These are phyloP conservation scores for Grapholita molesta DNA, from an alignment of 1,140 invertebrate species.

Conservation along the genomic window DNA sequence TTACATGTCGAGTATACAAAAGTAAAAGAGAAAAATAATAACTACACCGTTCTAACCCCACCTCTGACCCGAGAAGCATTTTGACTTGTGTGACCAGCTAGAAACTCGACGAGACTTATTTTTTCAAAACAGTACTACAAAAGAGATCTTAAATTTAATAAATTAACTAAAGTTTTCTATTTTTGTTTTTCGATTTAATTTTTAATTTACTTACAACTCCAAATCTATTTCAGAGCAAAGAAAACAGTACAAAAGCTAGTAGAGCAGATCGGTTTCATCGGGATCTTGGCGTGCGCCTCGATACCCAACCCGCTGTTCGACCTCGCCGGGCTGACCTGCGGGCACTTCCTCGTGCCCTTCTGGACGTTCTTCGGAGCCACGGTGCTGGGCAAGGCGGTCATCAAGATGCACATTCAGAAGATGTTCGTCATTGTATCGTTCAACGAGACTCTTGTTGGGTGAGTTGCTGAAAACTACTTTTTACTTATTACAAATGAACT, in stretches of 20 bases:
- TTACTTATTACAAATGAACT: too few species aligned
- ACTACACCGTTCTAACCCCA: too few species aligned
- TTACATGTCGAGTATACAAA: too few species aligned
- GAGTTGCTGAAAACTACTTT: slow-evolving; percentile 31
- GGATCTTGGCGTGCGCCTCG: slow-evolving; percentile 97
- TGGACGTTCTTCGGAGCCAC: slow-evolving; percentile 99
- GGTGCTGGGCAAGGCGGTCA: slow-evolving; percentile 97
- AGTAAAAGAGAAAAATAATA: too few species aligned
- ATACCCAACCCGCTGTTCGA: slow-evolving; percentile 99
- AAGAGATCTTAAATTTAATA: too few species aligned
- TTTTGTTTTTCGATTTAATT: too few species aligned
- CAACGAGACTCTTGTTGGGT: slow-evolving; percentile 87
- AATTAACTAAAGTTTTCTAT: too few species aligned
- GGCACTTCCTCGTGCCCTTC: slow-evolving; percentile 99
- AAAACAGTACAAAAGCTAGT: slow-evolving; percentile 94
- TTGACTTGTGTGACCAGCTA: too few species aligned
- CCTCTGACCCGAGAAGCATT: too few species aligned
- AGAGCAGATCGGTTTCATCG: slow-evolving; percentile 97
- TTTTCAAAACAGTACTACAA: too few species aligned
- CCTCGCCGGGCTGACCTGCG: slow-evolving; percentile 98
- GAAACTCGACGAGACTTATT: too few species aligned
- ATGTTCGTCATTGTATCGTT: slow-evolving; percentile 90
- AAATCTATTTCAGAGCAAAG: slow-evolving; percentile 83
- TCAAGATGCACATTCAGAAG: slow-evolving; percentile 99
- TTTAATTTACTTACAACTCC: too few species aligned